Conservation (phyloP, 2,797 vertebrate genomes). For the Dromococcyx pavoninus region DNA sequence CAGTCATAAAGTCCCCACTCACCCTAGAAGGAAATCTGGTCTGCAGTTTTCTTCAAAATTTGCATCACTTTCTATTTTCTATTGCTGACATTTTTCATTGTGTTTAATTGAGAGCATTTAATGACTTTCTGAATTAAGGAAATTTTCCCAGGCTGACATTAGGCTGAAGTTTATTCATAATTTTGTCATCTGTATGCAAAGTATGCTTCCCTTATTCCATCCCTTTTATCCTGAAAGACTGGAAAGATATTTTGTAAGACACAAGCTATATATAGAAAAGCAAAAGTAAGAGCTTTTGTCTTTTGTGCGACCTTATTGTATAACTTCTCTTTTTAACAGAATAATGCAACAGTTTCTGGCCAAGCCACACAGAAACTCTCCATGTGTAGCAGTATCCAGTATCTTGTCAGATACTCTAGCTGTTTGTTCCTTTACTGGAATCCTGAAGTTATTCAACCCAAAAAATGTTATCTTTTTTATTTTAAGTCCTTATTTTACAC, state of each 20-base stretch:
- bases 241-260: neutral
- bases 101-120: neutral
- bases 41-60: neutral
- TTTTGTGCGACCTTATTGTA: neutral
- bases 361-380: neutral
- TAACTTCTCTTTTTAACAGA: neutral
- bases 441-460: neutral
- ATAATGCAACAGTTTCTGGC: neutral
- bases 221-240: neutral
- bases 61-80: neutral
- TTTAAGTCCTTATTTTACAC: neutral
- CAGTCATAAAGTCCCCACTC: neutral
- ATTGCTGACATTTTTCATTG: neutral
- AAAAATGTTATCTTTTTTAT: neutral
- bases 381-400: neutral
- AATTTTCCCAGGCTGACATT: neutral
- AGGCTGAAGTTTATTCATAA: neutral
- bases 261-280: neutral
- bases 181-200: neutral
- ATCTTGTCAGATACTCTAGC: neutral
- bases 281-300: neutral
- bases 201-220: rapidly evolving
- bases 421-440: neutral
- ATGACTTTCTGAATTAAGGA: neutral
- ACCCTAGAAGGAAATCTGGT: neutral